These are phyloP conservation scores for Lypha dubia DNA, from an alignment of 2,888 invertebrate genomes.

Conservation along the genomic window DNA sequence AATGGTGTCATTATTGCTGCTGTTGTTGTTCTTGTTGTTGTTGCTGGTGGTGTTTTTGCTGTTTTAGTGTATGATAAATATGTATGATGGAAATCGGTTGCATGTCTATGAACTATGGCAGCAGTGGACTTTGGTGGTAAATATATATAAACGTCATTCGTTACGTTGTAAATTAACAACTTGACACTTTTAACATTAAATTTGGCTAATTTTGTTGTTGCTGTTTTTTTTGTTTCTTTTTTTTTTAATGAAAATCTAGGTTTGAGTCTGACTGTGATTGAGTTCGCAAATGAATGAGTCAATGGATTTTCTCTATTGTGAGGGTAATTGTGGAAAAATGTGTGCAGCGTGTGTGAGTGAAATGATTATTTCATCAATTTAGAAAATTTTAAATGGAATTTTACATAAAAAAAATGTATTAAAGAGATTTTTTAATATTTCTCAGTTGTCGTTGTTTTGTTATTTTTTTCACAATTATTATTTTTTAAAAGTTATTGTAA, in stretches of 20 bases:
- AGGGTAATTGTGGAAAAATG: background rate
- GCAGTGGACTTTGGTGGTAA: slow-evolving; percentile 9
- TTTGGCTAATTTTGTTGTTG: slow-evolving; percentile 66
- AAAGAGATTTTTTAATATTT: slow-evolving; percentile 36
- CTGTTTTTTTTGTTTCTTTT: background rate
- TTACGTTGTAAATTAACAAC: slow-evolving; percentile 38
- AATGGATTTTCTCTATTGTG: slow-evolving; percentile 4
- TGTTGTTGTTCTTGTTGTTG: slow-evolving; percentile 1
- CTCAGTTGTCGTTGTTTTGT: slow-evolving; percentile 21
- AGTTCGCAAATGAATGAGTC: slow-evolving; percentile 44
- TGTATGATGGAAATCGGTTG: slow-evolving; percentile 38
- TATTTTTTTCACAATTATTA: slow-evolving; percentile 31
- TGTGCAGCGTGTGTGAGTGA: background rate
- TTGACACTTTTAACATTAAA: slow-evolving; percentile 61
- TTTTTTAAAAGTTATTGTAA: slow-evolving; percentile 42
- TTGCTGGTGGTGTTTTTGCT: too few species aligned
- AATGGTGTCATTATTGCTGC: background rate
- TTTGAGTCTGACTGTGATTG: slow-evolving; percentile 42
- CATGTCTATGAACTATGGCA: slow-evolving; percentile 35
- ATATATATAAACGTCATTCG: slow-evolving; percentile 24
- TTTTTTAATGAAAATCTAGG: slow-evolving; percentile 36
- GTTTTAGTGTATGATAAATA: slow-evolving; percentile 18
- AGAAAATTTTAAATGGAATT: slow-evolving; percentile 15
- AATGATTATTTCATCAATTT: slow-evolving; percentile 27
- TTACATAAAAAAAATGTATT: background rate